These are phyloP conservation scores for Thamnophis sirtalis DNA, from an alignment of 2,113 vertebrate genomes.

Conservation along the genomic window DNA sequence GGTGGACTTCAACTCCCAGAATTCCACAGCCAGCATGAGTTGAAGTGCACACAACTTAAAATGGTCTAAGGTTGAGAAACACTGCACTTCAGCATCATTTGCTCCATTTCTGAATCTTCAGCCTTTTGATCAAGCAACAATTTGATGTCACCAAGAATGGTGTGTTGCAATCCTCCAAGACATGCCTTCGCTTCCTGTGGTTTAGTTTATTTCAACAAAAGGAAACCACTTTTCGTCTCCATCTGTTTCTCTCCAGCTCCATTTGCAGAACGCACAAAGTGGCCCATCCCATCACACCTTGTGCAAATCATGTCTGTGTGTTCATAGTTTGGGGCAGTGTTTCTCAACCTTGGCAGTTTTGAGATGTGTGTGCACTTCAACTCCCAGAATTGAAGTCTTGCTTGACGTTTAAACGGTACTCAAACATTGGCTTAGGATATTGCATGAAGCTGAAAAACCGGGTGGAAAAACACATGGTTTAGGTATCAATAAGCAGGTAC, in stretches of 20 bases:
- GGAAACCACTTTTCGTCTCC: not conserved
- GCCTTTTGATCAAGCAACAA: not conserved
- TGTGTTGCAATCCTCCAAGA: not conserved
- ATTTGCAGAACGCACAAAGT: not conserved
- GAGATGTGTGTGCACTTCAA: not conserved
- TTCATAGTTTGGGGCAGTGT: not conserved
- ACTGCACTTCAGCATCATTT: not conserved
- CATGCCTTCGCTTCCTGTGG: not conserved
- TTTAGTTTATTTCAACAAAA: not conserved
- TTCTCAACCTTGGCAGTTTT: not conserved
- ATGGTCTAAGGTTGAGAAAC: not conserved
- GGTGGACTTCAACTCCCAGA: not conserved
- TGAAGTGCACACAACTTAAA: not conserved
- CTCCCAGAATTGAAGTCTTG: not conserved
- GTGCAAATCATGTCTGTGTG: not conserved
- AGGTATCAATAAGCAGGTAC: no score
- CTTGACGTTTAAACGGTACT: not conserved
- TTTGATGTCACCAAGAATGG: not conserved
- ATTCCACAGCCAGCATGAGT: not conserved
- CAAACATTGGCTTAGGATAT: not conserved
- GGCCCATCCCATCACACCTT: not conserved
- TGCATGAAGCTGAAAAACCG: not conserved
- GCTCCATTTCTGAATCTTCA: not conserved
- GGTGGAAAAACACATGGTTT: not conserved
- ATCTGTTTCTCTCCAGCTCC: not conserved